Percentiles rank a stretch among this genome's conserved stretches.
These are phyloP conservation scores for Notechis scutatus DNA, from an alignment of 2,113 vertebrate genomes.

Conservation along the genomic window DNA sequence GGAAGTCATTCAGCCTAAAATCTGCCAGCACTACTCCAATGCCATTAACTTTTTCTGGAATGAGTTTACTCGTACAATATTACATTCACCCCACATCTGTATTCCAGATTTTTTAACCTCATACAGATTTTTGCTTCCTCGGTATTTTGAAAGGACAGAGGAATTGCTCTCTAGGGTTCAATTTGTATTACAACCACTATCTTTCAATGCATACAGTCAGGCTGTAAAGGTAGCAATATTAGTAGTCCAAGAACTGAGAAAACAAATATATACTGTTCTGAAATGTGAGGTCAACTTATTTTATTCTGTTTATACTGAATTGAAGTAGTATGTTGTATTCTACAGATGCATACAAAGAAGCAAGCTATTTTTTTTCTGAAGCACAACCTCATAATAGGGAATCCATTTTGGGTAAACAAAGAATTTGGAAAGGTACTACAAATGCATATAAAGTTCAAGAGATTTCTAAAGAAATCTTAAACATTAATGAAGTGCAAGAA, in stretches of 20 bases:
- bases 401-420: neutral
- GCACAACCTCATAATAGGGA: neutral
- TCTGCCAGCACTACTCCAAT: neutral
- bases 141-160: neutral
- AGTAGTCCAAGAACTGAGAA: neutral
- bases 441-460: neutral
- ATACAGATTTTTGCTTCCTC: neutral
- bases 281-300: neutral
- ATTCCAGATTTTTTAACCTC: neutral
- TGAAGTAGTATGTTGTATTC: neutral
- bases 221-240: neutral
- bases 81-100: neutral
- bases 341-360: neutral
- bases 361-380: neutral
- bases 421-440: neutral
- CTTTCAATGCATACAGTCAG: too few relatives aligned
- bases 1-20: neutral
- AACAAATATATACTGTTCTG: neutral
- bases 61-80: neutral
- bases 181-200: neutral
- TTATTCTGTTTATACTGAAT: neutral
- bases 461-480: neutral
- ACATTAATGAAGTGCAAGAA: neutral
- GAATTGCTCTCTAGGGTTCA: neutral
- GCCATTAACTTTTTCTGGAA: neutral